Conservation (phyloP, 2,888 invertebrate genomes). For the Neocrepidodera transversa region DNA sequence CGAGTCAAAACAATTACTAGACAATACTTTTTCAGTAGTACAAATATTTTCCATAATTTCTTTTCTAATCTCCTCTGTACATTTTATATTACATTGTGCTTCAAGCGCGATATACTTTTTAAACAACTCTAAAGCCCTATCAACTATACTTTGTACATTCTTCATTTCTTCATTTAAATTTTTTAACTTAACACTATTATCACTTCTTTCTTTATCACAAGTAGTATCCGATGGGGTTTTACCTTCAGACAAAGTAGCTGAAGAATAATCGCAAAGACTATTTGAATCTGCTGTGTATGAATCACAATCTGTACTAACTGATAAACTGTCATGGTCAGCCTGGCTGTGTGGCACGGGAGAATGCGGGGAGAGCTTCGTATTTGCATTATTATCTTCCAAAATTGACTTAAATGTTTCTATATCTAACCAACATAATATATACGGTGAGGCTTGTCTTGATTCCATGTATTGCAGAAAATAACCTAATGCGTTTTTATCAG, state of each 20-base stretch:
- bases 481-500: constrained; percentile 79
- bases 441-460: constrained; percentile 69
- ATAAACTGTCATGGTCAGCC: constrained; percentile 59
- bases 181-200: constrained; percentile 52
- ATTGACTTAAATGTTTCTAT: constrained; percentile 71
- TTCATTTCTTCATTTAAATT: constrained; percentile 43
- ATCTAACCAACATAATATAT: constrained; percentile 80
- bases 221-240: constrained; percentile 42
- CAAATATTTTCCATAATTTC: constrained; percentile 72
- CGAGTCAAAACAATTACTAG: constrained; percentile 75
- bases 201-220: constrained; percentile 55
- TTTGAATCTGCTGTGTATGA: constrained; percentile 57
- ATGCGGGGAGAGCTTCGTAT: constrained; percentile 23
- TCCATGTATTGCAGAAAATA: constrained; percentile 90
- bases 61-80: constrained; percentile 67
- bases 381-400: constrained; percentile 38
- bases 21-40: constrained; percentile 70
- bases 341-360: constrained; percentile 46
- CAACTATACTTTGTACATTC: constrained; percentile 53
- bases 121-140: constrained; percentile 76
- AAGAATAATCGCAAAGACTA: constrained; percentile 55
- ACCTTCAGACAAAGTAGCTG: constrained; percentile 43
- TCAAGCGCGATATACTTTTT: constrained; percentile 79
- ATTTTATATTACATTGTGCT: constrained; percentile 66
- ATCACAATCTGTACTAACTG: constrained; percentile 60